phyloP scores from a whole-genome alignment of 2,113 vertebrate species.

The Spilogale gracilis region DNA sequence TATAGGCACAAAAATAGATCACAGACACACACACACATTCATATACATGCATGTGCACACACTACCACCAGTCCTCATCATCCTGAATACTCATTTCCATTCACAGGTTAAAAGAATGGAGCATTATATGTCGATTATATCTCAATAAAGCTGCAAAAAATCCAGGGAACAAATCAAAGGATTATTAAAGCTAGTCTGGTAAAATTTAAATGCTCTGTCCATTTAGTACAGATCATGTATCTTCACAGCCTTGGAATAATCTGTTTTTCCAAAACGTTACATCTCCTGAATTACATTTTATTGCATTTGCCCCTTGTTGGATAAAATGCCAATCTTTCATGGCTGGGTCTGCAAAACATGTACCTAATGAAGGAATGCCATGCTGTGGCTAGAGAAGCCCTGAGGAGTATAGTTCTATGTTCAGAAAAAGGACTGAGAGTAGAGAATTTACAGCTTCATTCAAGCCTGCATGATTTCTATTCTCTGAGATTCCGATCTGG shows the following conservation, averaged over 20 bases:
- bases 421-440: constrained; percentile 43
- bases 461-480: constrained; percentile 50
- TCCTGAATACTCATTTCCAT: constrained; percentile 34
- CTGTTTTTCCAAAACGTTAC: constrained; percentile 51
- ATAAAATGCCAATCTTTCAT: constrained; percentile 62
- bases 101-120: constrained; percentile 45
- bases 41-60: not conserved
- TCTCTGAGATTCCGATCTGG: constrained; percentile 49
- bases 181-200: not conserved
- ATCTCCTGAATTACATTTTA: constrained; percentile 45
- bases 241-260: constrained; percentile 55
- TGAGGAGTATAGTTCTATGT: constrained; percentile 44
- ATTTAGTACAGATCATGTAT: constrained; percentile 24
- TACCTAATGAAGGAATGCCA: constrained; percentile 47
- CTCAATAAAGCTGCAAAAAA: not conserved
- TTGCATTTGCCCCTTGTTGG: constrained; percentile 47
- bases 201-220: constrained; percentile 36
- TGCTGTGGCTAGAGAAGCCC: constrained; percentile 23
- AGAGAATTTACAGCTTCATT: constrained; percentile 43
- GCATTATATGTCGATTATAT: not conserved
- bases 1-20: not conserved
- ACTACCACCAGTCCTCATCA: constrained; percentile 16
- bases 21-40: not conserved
- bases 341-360: constrained; percentile 39
- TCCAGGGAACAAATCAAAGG: constrained; percentile 38